phyloP scores from a whole-genome alignment of 2,888 invertebrate species.

The Cactoblastis cactorum region DNA sequence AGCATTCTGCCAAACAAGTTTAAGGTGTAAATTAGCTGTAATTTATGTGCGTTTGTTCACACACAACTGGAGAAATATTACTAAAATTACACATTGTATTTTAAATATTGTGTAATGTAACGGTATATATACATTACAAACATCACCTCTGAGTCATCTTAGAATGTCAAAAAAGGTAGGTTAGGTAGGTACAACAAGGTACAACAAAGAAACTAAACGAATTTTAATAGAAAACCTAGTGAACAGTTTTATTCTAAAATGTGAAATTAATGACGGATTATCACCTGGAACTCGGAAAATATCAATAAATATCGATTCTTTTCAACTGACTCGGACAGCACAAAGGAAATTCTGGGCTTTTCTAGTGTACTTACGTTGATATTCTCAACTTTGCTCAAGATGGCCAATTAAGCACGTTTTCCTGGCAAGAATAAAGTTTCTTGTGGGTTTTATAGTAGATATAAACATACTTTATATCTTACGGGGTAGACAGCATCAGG shows the following conservation, averaged over 20 bases:
- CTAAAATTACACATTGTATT: background rate
- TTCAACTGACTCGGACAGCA: background rate
- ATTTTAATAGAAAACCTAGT: no score
- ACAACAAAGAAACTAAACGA: no score
- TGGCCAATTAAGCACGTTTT: conserved; percentile 8
- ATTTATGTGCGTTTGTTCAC: conserved; percentile 3
- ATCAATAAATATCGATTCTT: background rate
- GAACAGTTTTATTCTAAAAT: no score
- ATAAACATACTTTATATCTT: no score
- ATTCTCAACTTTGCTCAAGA: conserved; percentile 3
- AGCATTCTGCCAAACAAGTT: background rate
- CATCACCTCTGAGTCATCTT: background rate
- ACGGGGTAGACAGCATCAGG: no score
- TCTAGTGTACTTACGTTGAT: background rate
- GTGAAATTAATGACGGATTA: no score
- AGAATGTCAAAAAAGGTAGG: background rate
- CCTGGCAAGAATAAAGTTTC: background rate
- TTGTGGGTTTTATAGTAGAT: no score
- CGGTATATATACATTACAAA: no score
- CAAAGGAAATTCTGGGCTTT: background rate
- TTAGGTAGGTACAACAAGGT: no score
- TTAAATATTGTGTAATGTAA: background rate
- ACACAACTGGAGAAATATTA: background rate
- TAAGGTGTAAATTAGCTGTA: background rate
- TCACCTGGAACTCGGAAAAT: no score